These are phyloP conservation scores for Nebria brevicollis DNA, from an alignment of 2,888 invertebrate genomes.

Conservation along the genomic window DNA sequence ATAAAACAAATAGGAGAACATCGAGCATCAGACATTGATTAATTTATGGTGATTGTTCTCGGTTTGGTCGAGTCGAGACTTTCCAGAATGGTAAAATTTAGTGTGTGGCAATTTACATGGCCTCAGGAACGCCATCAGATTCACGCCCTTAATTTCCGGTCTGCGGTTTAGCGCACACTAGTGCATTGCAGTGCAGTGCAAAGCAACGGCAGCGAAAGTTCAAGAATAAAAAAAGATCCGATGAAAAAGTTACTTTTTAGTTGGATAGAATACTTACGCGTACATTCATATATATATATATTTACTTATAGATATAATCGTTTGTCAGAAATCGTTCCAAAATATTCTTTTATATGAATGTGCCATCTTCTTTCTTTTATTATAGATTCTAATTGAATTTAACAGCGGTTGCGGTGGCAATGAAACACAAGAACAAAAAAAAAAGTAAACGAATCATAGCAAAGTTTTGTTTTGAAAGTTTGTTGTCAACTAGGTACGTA, in stretches of 20 bases:
- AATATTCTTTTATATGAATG: neutral
- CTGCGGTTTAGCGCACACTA: conserved; percentile 3
- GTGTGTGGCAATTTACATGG: conserved; percentile 40
- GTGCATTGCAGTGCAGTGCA: neutral
- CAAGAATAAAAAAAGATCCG: no score
- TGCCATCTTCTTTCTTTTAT: no score
- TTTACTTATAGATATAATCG: neutral
- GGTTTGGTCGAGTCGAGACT: neutral
- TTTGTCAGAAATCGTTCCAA: neutral
- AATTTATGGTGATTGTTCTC: neutral
- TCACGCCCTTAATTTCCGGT: conserved; percentile 46
- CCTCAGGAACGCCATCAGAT: conserved; percentile 41
- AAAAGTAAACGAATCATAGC: neutral
- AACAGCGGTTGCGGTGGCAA: no score
- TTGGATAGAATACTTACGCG: no score
- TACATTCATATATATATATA: neutral
- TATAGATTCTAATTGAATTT: no score
- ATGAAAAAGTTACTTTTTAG: no score
- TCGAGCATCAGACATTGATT: neutral
- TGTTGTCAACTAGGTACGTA: neutral
- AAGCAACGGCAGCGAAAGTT: no score
- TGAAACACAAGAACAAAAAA: neutral
- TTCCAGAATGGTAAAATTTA: conserved; percentile 32
- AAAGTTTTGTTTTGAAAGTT: neutral
- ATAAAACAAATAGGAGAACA: neutral